Evolutionary conservation across 2,113 vertebrate species (phyloP).

Genomic region (Lophius piscatorius): DNA sequence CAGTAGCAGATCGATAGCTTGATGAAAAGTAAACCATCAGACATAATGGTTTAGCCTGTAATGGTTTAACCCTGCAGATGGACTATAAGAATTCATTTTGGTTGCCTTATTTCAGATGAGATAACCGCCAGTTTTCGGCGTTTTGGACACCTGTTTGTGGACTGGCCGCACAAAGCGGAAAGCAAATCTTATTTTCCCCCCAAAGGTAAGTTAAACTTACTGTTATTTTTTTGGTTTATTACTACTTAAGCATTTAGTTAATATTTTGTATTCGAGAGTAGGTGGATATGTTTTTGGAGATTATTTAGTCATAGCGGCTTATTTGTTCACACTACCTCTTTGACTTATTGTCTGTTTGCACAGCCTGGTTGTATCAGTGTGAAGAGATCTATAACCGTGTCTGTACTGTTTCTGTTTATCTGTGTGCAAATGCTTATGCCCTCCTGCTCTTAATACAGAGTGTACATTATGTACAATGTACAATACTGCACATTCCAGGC

Average conservation of each 20-base stretch:
- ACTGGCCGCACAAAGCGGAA: constrained; percentile 79
- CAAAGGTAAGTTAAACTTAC: constrained; percentile 62
- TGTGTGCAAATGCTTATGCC: constrained; percentile 22
- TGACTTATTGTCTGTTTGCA: too few species aligned
- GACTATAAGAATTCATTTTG: neutral
- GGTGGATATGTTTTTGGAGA: too few species aligned
- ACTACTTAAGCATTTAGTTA: too few species aligned
- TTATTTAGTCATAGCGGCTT: too few species aligned
- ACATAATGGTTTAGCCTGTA: neutral
- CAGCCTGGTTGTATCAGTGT: constrained; percentile 9
- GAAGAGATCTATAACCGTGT: constrained; percentile 21
- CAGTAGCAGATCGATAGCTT: too few species aligned
- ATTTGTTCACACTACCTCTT: too few species aligned
- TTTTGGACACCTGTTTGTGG: constrained; percentile 78
- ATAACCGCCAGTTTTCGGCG: constrained; percentile 78
- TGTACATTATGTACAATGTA: neutral
- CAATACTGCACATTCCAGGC: constrained; percentile 17
- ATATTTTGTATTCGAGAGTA: too few species aligned
- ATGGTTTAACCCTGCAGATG: neutral
- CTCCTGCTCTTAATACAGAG: constrained; percentile 32
- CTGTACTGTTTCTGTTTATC: constrained; percentile 14
- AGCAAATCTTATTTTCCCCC: constrained; percentile 78
- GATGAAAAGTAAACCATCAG: too few species aligned
- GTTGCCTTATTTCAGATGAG: constrained; percentile 66
- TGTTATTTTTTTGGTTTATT: neutral